Conservation (phyloP, 1,140 invertebrate species). For the Microplitis mediator region DNA sequence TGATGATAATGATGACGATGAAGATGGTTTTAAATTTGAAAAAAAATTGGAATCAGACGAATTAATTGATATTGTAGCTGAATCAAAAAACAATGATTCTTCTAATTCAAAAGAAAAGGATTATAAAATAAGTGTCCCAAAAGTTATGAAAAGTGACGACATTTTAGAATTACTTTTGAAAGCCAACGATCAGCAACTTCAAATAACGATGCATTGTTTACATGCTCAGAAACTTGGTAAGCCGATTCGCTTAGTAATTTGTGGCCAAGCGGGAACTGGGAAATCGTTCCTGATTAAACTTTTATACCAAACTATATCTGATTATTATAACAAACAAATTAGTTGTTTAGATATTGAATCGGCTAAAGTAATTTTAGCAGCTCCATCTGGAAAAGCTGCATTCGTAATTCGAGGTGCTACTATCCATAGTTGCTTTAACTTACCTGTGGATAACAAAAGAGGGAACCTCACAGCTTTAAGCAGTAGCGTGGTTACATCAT, state of each 20-base stretch:
- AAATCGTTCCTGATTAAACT: slow-evolving; percentile 27
- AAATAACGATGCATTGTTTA: slow-evolving; percentile 8
- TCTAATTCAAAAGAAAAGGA: not conserved
- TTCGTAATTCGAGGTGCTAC: slow-evolving; percentile 45
- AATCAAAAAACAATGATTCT: not conserved
- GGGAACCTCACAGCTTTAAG: slow-evolving; percentile 20
- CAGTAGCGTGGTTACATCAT: slow-evolving; percentile 30
- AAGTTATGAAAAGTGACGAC: not conserved
- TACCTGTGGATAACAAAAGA: slow-evolving; percentile 32
- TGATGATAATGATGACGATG: too few relatives aligned
- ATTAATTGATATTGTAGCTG: not conserved
- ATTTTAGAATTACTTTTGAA: slow-evolving; percentile 5
- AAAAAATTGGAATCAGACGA: not conserved
- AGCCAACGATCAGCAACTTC: slow-evolving; percentile 10
- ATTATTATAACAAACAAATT: slow-evolving; percentile 28
- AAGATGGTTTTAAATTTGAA: too few relatives aligned
- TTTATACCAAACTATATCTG: slow-evolving; percentile 29
- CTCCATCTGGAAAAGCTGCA: slow-evolving; percentile 51
- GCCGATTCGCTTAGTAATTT: too few relatives aligned
- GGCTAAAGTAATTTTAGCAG: slow-evolving; percentile 40
- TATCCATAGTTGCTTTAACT: slow-evolving; percentile 30
- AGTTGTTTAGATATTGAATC: slow-evolving; percentile 24
- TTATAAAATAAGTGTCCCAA: not conserved
- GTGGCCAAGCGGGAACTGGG: too few relatives aligned
- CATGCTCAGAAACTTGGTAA: too few relatives aligned